A percentile compares a stretch with the other conserved stretches of the same genome.
Conservation (phyloP, 2,888 invertebrate genomes). For the Tortrix viridana region DNA sequence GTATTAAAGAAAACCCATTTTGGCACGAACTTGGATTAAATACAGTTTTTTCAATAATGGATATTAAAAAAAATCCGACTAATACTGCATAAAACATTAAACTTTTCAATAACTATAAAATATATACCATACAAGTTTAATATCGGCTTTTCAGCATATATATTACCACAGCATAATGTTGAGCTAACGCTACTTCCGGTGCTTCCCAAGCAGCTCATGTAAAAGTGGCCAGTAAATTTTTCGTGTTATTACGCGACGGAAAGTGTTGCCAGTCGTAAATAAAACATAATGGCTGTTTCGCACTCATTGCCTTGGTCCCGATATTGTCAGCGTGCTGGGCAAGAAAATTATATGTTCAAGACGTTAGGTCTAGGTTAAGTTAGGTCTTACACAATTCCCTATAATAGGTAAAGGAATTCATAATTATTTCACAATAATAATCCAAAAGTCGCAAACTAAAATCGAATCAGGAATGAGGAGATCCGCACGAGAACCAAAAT, state of each 20-base stretch:
- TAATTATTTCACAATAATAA: no score
- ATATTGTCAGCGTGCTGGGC: conserved; percentile 17
- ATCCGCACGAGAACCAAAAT: no score
- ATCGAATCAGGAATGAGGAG: no score
- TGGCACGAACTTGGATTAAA: no score
- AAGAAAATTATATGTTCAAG: conserved; percentile 25
- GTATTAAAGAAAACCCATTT: no score
- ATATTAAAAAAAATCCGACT: no score
- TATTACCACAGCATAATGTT: background rate
- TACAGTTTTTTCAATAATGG: no score
- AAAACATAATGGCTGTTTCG: conserved; percentile 31
- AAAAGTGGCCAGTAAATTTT: conserved; percentile 29
- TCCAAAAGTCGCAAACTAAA: no score
- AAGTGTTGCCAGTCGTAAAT: conserved; percentile 33
- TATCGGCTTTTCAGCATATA: background rate
- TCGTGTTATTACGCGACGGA: conserved; percentile 20
- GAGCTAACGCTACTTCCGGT: background rate
- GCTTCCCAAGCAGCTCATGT: background rate
- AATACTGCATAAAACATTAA: no score
- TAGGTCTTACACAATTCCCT: background rate
- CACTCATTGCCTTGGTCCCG: conserved; percentile 11
- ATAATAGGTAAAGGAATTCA: no score
- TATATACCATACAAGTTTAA: no score
- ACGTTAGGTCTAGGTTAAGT: conserved; percentile 10
- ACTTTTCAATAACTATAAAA: no score